Conservation (phyloP, 64 coral and sea anemone genomes). For the Astreopora myriophthalma region DNA sequence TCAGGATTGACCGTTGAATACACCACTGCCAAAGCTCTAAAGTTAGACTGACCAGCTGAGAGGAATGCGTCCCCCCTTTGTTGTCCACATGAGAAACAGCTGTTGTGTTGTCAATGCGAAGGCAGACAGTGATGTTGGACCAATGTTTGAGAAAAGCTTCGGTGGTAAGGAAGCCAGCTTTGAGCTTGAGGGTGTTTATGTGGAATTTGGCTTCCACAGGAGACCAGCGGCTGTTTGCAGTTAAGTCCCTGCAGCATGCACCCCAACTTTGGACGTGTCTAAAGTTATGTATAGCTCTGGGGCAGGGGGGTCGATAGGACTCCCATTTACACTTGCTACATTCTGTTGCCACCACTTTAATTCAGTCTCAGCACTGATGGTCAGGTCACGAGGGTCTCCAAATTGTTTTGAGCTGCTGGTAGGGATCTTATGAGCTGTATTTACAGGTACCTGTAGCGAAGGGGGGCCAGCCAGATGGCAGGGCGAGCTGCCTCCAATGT, state of each 20-base stretch:
- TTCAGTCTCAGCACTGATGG: neutral
- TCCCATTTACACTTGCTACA: neutral
- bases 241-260: no score
- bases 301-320: neutral
- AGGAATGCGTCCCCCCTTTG: no score
- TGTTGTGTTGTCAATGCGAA: no score
- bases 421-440: no score
- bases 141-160: no score
- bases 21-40: conserved; percentile 19
- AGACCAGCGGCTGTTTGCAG: no score
- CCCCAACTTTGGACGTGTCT: neutral
- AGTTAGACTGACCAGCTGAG: no score
- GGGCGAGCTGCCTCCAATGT: neutral
- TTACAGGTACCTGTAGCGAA: neutral
- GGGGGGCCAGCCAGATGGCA: neutral
- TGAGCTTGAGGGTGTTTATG: no score
- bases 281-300: neutral
- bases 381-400: neutral
- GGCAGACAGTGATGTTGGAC: no score
- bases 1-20: neutral
- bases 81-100: neutral
- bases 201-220: no score
- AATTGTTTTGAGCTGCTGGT: neutral
- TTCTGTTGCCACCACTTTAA: neutral
- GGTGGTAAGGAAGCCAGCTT: no score